Conservation (phyloP, 2,113 vertebrate species). For the Phycodurus eques region DNA sequence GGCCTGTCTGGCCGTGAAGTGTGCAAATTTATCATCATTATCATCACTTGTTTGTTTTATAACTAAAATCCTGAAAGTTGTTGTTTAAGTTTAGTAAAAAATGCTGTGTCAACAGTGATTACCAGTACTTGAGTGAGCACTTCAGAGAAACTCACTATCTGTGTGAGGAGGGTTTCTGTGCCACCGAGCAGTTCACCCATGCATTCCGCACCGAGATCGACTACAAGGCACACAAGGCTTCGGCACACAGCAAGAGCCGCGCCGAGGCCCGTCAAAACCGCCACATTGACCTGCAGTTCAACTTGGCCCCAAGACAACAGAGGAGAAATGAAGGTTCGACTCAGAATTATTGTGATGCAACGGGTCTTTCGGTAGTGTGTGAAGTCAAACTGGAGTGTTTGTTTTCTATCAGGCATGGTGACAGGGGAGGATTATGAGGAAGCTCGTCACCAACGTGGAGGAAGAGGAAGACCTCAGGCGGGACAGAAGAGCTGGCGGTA, state of each 20-base stretch:
- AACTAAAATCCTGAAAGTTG: background rate
- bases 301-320: conserved; percentile 77
- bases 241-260: conserved; percentile 91
- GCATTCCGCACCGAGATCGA: conserved; percentile 96
- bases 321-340: conserved; percentile 82
- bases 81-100: background rate
- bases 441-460: conserved; percentile 74
- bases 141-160: conserved; percentile 94
- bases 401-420: conserved; percentile 72
- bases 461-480: conserved; percentile 71
- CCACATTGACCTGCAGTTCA: conserved; percentile 96
- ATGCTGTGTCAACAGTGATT: conserved; percentile 76
- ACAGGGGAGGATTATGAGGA: conserved; percentile 90
- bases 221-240: conserved; percentile 91
- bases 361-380: background rate
- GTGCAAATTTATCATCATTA: background rate
- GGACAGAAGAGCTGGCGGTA: conserved; percentile 96
- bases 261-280: conserved; percentile 96
- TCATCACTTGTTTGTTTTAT: background rate
- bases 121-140: conserved; percentile 89
- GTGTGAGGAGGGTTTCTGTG: conserved; percentile 92
- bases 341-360: background rate
- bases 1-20: background rate
- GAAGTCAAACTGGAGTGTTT: background rate
- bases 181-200: conserved; percentile 91